Percentiles rank a stretch among this genome's conserved stretches.
Evolutionary conservation across 2,113 vertebrate genomes (phyloP).

Genomic region (Otolemur garnettii): DNA sequence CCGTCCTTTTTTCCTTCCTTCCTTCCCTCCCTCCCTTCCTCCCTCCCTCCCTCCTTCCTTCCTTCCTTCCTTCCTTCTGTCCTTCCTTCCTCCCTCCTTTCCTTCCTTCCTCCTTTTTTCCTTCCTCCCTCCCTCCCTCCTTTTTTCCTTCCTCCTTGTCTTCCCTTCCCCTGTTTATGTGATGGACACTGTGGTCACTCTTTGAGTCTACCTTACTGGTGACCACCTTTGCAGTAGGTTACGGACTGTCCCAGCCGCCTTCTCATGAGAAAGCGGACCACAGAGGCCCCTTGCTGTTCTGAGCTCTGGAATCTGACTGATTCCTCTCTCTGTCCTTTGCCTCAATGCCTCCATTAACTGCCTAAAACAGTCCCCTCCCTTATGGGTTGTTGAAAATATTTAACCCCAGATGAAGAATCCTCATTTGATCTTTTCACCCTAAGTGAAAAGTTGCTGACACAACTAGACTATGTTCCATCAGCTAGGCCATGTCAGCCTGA

Average conservation of each 20-base stretch:
- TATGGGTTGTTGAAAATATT: no score
- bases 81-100: no score
- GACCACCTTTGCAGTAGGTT: background rate
- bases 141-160: no score
- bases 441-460: background rate
- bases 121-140: no score
- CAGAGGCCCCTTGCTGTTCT: fast-evolving
- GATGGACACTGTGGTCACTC: background rate
- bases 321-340: background rate
- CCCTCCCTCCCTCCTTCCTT: no score
- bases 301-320: fast-evolving
- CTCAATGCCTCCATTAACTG: background rate
- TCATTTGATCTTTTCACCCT: background rate
- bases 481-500: no score
- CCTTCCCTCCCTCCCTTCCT: no score
- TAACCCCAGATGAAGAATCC: background rate
- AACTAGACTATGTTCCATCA: fast-evolving
- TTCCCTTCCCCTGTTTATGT: no score
- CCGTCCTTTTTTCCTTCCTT: background rate
- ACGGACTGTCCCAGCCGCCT: fast-evolving
- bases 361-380: background rate
- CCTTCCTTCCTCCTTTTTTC: no score
- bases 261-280: fast-evolving
- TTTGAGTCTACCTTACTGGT: background rate
- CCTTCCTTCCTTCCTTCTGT: background rate